Evolutionary conservation across 2,797 vertebrate genomes (phyloP), one percentile per base, ranked within the genome.

Genomic region (Ctenochaetus hawaiiensis): DNA sequence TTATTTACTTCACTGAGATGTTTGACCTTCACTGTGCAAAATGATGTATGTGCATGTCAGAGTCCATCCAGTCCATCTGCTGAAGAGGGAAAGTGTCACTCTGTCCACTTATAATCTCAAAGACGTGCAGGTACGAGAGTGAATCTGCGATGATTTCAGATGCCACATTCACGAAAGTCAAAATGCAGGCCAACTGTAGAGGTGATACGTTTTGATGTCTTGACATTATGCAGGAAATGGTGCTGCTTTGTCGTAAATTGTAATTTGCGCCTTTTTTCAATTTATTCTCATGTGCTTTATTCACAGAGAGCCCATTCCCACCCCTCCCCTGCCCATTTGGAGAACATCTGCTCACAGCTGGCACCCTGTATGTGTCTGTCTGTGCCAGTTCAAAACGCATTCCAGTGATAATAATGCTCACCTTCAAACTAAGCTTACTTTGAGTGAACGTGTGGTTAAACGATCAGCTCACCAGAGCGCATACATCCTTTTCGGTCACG

Each of bases 301-400:
- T 47, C 20, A 14, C 54, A 34, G 8, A 44, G 5, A 45, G 43
- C 48, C 45, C 34, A 18, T 2, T 39, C 18, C 22, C 39, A 14
- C 17, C 58, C 22, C 20, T n/a, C 9, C 43, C 23, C 16, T n/a
- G 6, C 53, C 58, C 45, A 65, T 43, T 49, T 37, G 22, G 63
- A 14, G 37, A 62, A 61, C 58, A 60, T 68, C 73, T 77, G 66
- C 23, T 70, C 51, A 57, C 59, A 44, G 44, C 67, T 76, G 44
- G 43, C 44, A 13, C 37, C 34, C 18, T 22, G 1, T 13, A 17
- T 12, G 11, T 18, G 49, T 62, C 49, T 66, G 17, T 45, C 41
- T 20, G 39, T 44, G 1, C 18, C 6, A 52, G 8, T 20, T 26
- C 52, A 41, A 65, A 63, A 6, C 51, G 48, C 16, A 48, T 57